Evolutionary conservation across 2,113 vertebrate species (phyloP).

Genomic region (Capreolus pygargus): DNA sequence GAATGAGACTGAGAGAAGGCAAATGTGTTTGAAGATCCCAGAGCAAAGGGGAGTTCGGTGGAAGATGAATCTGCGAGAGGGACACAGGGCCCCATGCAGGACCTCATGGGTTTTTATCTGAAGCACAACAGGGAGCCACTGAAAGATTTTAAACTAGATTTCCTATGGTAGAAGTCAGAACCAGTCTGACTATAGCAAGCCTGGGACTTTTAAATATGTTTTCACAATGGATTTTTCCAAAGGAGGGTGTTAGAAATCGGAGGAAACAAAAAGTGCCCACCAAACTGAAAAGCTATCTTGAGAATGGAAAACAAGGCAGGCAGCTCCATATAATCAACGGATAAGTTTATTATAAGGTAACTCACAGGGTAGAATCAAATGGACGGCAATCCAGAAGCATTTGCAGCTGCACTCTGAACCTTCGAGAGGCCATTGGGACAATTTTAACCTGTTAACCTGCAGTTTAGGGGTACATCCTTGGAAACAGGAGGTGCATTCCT

Average conservation of each 20-base stretch:
- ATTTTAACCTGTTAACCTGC: background rate
- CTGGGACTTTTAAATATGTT: background rate
- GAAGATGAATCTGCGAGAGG: background rate
- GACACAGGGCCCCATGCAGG: background rate
- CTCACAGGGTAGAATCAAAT: background rate
- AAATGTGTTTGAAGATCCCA: background rate
- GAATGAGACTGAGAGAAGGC: background rate
- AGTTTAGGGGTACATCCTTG: background rate
- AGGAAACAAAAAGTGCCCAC: background rate
- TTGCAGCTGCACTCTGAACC: background rate
- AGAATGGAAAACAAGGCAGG: background rate
- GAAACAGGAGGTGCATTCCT: background rate
- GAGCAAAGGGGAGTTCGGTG: background rate
- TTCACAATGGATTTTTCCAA: constrained; percentile 38
- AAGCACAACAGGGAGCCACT: background rate
- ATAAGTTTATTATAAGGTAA: background rate
- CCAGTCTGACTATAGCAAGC: background rate
- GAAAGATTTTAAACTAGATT: constrained; percentile 1
- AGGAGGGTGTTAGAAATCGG: background rate
- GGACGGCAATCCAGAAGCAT: background rate
- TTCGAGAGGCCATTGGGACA: background rate
- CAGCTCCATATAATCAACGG: background rate
- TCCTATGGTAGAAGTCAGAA: background rate
- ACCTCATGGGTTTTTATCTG: background rate
- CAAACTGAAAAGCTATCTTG: background rate